Percentiles rank a stretch among this genome's conserved stretches.
These are phyloP conservation scores for Amiota mariae DNA, from an alignment of 2,888 invertebrate genomes.

Conservation along the genomic window DNA sequence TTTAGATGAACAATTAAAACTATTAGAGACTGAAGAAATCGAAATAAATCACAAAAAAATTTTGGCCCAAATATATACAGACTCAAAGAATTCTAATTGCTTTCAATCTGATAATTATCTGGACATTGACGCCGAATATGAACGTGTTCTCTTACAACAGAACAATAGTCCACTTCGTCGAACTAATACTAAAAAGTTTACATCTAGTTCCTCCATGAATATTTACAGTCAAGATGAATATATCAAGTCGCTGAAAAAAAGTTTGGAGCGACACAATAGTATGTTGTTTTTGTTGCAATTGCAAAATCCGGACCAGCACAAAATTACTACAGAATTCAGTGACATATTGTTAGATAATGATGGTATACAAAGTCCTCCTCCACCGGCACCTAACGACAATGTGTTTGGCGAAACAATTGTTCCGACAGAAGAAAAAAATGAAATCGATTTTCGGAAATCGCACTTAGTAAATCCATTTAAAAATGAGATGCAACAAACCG, in stretches of 20 bases:
- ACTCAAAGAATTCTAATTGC: conserved; percentile 29
- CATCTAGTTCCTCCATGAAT: conserved; percentile 51
- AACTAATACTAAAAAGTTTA: background rate
- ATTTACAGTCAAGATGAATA: conserved; percentile 73
- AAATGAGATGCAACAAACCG: conserved; percentile 59
- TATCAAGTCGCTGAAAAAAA: conserved; percentile 70
- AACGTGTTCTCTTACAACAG: conserved; percentile 46
- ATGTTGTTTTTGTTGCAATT: conserved; percentile 72
- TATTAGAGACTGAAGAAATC: conserved; percentile 69
- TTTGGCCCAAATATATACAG: conserved; percentile 49
- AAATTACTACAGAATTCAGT: conserved; percentile 51
- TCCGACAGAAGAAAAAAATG: conserved; percentile 6
- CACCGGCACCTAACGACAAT: conserved; percentile 85
- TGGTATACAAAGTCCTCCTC: conserved; percentile 83
- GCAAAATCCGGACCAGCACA: conserved; percentile 71
- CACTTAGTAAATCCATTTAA: conserved; percentile 35
- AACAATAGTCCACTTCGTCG: conserved; percentile 35
- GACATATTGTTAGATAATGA: conserved; percentile 59
- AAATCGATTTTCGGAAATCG: background rate
- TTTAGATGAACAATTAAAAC: conserved; percentile 70
- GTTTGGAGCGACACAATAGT: conserved; percentile 71
- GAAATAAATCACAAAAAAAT: conserved; percentile 66
- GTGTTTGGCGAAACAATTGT: conserved; percentile 46
- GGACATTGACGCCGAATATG: conserved; percentile 46
- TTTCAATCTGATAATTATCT: conserved; percentile 45